Base-by-base conservation (phyloP, 2,888 invertebrate genomes). In the Galerucella nymphaeae region DNA sequence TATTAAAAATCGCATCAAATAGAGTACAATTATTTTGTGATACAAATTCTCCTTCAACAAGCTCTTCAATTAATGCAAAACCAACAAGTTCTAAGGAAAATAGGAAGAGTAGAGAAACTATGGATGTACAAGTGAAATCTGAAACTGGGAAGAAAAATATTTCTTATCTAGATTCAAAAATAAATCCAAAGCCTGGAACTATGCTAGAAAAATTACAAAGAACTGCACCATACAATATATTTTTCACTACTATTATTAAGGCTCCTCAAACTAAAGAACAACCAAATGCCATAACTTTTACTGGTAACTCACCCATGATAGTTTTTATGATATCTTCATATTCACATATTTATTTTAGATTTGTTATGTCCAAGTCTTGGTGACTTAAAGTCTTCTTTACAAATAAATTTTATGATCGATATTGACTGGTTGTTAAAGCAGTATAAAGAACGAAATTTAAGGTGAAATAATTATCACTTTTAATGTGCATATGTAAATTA, bases 351-450 rank as follows among this genome's bases (percentile, higher is more conserved):
- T 11, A 16, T 53, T 53, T 18, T 88, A 90, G 95, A 96, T 86
- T 89, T 96, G n/a, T 85, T 96, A 5, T 94, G 95, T 81, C 88
- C 88, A 9, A 94, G 94, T 82, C 87, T 96, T 4, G 96, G 96
- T 0, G 90, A 91, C 71, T 86, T 96, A 6, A 91, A 92, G 77
- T 89, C 90, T 58, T 93, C 93, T 0, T 86, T 94, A n/a, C 96
- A 98, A 87, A 93, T 98, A 38, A 98, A 96, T 86, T 98, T 96
- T 82, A 95, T 97, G 94, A 93, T 97, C 53, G 96, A 98, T 80
- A 89, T 95, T 11, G 93, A 93, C 1, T 98, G 97, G 96, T 85
- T 98, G 0, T 87, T 96, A 70, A 92, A 94, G 0, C 96, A 97
- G 80, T 97, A 97, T 81, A 90, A 92, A 80, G 91, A 91, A 80